Evolutionary conservation across 2,113 vertebrate species (phyloP), one percentile per base, ranked within the genome.

Genomic region (Pluvianellus socialis): DNA sequence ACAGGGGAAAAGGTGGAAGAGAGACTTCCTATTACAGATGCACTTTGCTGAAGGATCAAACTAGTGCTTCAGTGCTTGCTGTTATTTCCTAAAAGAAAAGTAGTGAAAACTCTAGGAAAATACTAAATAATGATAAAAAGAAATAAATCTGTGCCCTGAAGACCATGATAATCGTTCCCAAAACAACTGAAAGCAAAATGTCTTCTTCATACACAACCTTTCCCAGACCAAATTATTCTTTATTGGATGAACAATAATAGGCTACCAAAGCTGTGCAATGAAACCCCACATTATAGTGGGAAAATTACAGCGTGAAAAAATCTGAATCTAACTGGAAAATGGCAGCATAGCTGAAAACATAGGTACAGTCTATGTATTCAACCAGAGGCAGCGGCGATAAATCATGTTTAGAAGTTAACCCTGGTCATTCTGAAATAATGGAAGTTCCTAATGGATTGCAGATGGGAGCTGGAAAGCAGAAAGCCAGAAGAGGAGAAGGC

Each of bases 391-490:
- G 85, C 26, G 76, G 59, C 7, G 26, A 86, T 92, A 79, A 62
- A 91, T 92, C 77, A 77, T 4, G 3, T 53, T 93, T 70, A 91
- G 79, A 94, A 61, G 86, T 95, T 96, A 93, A 95, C 82, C 76
- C 26, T 0, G 4, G 35, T 92, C 72, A 92, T 18, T 52, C 35
- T 77, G 89, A 93, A 96, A 86, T 90, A 94, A 95, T 58, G 27
- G 6, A 87, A 67, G 44, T 52, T 75, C 49, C 47, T 92, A 68
- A 82, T 5, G 55, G 50, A 61, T 71, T 83, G 63, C 49, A 83
- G 66, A 62, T 18, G 5, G 40, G 24, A 81, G 47, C n/a, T 7
- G 32, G 59, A 81, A 90, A 71, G 59, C 33, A 86, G 24, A 82
- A 79, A 91, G 66, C 47, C 67, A 90, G 61, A 68, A 74, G 40